Evolutionary conservation across 1,140 invertebrate species (phyloP).

Genomic region (Nomia melanderi): DNA sequence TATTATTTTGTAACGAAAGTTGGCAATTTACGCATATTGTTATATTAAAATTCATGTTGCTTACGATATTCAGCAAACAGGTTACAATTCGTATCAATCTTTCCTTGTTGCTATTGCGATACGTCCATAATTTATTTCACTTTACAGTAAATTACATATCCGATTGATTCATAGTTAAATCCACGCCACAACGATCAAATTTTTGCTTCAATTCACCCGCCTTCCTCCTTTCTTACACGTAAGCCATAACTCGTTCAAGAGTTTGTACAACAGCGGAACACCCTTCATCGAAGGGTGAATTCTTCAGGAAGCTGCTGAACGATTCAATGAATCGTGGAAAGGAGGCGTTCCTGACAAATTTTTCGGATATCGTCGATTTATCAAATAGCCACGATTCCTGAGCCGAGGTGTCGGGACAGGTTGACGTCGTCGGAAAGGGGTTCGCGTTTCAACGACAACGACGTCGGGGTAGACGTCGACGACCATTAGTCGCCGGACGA

Average conservation of each 20-base stretch:
- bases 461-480: conserved; percentile 58
- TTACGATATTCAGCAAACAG: too few species aligned
- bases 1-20: too few species aligned
- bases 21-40: too few species aligned
- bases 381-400: conserved; percentile 68
- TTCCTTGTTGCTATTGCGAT: too few species aligned
- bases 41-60: too few species aligned
- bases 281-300: background rate
- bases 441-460: conserved; percentile 55
- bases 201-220: too few species aligned
- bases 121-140: too few species aligned
- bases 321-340: conserved; percentile 52
- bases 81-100: too few species aligned
- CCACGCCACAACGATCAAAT: too few species aligned
- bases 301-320: conserved; percentile 41
- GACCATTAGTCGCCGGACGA: conserved; percentile 73
- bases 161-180: too few species aligned
- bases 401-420: conserved; percentile 62
- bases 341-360: conserved; percentile 71
- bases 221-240: background rate
- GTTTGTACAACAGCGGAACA: background rate
- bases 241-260: background rate
- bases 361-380: conserved; percentile 75
- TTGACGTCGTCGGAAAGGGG: conserved; percentile 50
- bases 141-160: too few species aligned